Percentiles rank a stretch among this genome's conserved stretches.
Evolutionary conservation across 2,797 vertebrate species (phyloP).

Genomic region (Takifugu rubripes): DNA sequence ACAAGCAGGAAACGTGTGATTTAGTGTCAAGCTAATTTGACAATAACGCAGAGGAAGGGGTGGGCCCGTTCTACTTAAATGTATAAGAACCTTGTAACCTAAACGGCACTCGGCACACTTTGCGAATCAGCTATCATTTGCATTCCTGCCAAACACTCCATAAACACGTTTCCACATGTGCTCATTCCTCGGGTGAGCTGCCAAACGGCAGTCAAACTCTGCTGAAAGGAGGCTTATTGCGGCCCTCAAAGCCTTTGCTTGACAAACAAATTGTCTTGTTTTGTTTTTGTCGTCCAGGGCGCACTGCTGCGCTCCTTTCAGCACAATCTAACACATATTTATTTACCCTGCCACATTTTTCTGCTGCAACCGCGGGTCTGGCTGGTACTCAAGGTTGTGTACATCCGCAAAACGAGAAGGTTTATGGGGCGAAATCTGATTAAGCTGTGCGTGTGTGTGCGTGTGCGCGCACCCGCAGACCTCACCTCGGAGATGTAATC

Average conservation of each 20-base stretch:
- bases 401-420: slow-evolving; percentile 20
- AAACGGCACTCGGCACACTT: slow-evolving; percentile 54
- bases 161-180: slow-evolving; percentile 71
- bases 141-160: slow-evolving; percentile 54
- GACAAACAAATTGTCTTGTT: slow-evolving; percentile 43
- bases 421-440: slow-evolving; percentile 51
- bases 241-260: slow-evolving; percentile 33
- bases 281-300: slow-evolving; percentile 18
- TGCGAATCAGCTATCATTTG: slow-evolving; percentile 61
- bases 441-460: slow-evolving; percentile 27
- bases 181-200: slow-evolving; percentile 58
- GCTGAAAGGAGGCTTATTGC: slow-evolving; percentile 57
- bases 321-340: neutral
- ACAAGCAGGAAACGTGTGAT: no score
- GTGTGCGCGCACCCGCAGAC: slow-evolving; percentile 47
- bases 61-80: slow-evolving; percentile 31
- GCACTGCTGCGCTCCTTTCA: slow-evolving; percentile 3
- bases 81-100: slow-evolving; percentile 32
- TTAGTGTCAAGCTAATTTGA: slow-evolving; percentile 7
- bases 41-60: slow-evolving; percentile 27
- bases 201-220: slow-evolving; percentile 55
- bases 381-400: slow-evolving; percentile 8
- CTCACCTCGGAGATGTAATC: slow-evolving; percentile 75
- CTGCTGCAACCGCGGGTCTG: neutral
- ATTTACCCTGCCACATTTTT: slow-evolving; percentile 6